Conservation (phyloP, 2,888 invertebrate species). For the Caenorhabditis afra region DNA sequence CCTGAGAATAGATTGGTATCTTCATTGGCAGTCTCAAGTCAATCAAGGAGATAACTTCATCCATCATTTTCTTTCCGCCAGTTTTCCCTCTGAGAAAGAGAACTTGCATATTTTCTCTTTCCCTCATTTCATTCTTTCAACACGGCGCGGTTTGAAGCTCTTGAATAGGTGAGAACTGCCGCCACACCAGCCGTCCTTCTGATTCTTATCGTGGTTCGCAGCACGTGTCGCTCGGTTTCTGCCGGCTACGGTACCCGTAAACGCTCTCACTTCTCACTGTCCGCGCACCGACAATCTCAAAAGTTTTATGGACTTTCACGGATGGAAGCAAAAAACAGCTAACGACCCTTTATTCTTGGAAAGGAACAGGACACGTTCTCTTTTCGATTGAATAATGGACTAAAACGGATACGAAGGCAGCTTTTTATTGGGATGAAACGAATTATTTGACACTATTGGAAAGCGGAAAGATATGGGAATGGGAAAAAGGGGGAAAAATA, state of each 20-base stretch:
- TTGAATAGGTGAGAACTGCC: slow-evolving; percentile 4
- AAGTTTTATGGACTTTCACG: slow-evolving; percentile 57
- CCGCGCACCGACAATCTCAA: slow-evolving; percentile 1
- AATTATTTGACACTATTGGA: neutral
- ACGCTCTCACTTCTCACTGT: slow-evolving; percentile 19
- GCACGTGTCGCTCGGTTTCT: slow-evolving; percentile 50
- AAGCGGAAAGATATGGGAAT: neutral
- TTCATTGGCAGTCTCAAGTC: too few species aligned
- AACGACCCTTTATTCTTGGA: slow-evolving; percentile 27
- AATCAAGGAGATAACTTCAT: neutral
- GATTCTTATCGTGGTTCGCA: slow-evolving; percentile 45
- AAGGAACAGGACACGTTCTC: slow-evolving; percentile 1
- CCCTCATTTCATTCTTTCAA: neutral
- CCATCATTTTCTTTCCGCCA: slow-evolving; percentile 13
- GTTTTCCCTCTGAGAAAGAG: neutral
- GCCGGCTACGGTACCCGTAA: slow-evolving; percentile 22
- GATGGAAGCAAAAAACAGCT: slow-evolving; percentile 50
- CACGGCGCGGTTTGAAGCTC: slow-evolving; percentile 38
- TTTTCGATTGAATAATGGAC: too few species aligned
- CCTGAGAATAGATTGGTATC: slow-evolving; percentile 1
- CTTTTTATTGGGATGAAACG: slow-evolving; percentile 6
- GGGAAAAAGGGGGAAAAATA: neutral
- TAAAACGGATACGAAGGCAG: too few species aligned
- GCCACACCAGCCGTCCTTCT: slow-evolving; percentile 6
- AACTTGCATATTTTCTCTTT: too few species aligned